Base-by-base conservation (phyloP, 2,797 vertebrate genomes). In the Momotus momota region DNA sequence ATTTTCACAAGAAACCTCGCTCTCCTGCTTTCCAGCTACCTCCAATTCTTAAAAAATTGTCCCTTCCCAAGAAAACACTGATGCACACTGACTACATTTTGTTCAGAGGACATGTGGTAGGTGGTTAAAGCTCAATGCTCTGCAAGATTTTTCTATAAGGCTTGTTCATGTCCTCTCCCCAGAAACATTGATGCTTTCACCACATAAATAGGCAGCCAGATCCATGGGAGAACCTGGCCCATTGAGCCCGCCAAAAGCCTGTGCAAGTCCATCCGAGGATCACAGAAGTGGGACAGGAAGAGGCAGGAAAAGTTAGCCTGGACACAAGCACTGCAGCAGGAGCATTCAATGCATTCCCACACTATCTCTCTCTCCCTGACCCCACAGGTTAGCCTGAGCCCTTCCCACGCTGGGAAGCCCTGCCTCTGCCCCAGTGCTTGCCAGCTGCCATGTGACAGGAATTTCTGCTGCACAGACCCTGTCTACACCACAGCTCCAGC, bases 381-480 rank as follows among this genome's bases (percentile, higher is more conserved):
- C 13, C n/a, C 22, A 16, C 19, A 2, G 1, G 0, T 54, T 33
- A 70, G 14, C 17, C 26, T 0, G 3, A 79, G 35, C 26, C 5
- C 46, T 58, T 8, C 29, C 27, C 13, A 13, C 0, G 2, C 17
- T 0, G 3, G 33, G 27, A 61, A 75, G 33, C 33, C n/a, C 52
- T 93, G 7, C n/a, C 29, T 66, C 31, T 74, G 58, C 22, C 70
- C 46, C 46, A 7, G 3, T 15, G 9, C 64, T 73, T n/a, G 7
- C 17, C 12, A 14, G n/a, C 43, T 41, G 22, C 14, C 29, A 2
- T 0, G 0, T 0, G 0, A 43, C 22, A 75, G 26, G 21, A 5
- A 14, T 48, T 61, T 15, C 73, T 90, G 14, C 45, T 46, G 33
- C 49, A 35, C 48, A 49, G 15, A 60, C 9, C 14, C 16, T 4